phyloP scores from a whole-genome alignment of 2,888 invertebrate genomes.

The Dendrolimus pini region DNA sequence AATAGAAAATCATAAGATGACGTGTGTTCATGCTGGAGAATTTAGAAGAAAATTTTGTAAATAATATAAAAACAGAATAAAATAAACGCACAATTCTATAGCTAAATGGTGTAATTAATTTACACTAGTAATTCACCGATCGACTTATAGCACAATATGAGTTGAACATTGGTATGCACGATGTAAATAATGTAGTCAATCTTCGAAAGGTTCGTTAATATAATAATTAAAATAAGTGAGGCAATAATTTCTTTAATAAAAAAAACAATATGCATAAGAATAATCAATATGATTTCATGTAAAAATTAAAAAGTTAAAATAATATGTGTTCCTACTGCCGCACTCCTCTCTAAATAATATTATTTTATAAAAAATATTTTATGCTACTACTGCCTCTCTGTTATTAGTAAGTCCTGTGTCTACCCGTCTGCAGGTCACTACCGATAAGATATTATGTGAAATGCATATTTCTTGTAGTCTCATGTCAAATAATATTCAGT shows the following conservation, averaged over 20 bases:
- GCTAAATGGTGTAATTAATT: slow-evolving; percentile 3
- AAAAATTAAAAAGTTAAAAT: no score
- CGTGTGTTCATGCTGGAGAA: no score
- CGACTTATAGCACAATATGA: slow-evolving; percentile 39
- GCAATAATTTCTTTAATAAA: slow-evolving; percentile 47
- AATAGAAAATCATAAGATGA: no score
- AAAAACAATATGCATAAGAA: no score
- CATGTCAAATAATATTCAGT: no score
- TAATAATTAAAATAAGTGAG: slow-evolving; percentile 22
- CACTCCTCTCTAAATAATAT: no score
- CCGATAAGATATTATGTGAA: no score
- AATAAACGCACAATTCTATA: slow-evolving; percentile 37
- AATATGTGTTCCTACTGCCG: slow-evolving; percentile 23
- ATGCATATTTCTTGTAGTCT: no score
- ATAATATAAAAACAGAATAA: slow-evolving; percentile 5
- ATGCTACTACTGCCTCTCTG: not conserved
- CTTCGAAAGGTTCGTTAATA: slow-evolving; percentile 17
- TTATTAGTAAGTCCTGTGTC: no score
- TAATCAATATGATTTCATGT: no score
- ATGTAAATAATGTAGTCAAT: slow-evolving; percentile 31
- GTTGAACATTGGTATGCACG: slow-evolving; percentile 28
- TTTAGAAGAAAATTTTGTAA: not conserved
- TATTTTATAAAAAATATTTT: no score
- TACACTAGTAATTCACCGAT: slow-evolving; percentile 33
- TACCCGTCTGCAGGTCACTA: no score